Conservation (phyloP, 2,113 vertebrate species). For the Columba livia region DNA sequence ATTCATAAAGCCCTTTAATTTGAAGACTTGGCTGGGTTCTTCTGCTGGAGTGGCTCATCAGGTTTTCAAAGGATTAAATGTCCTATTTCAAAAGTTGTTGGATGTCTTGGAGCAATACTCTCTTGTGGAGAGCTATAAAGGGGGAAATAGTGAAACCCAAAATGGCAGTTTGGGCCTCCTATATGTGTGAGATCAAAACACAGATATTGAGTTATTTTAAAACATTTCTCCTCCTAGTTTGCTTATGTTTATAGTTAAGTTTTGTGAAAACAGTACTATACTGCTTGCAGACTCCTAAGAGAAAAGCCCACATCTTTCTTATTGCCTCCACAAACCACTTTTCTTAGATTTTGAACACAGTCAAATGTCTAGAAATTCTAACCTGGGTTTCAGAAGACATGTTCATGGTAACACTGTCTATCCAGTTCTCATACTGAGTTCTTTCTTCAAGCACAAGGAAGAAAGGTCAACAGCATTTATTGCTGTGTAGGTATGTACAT, state of each 20-base stretch:
- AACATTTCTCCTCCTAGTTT: not conserved
- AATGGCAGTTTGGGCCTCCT: not conserved
- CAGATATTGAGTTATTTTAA: not conserved
- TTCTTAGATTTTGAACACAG: not conserved
- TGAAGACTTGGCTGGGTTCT: not conserved
- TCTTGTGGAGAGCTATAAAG: not conserved
- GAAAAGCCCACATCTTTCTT: not conserved
- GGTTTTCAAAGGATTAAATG: not conserved
- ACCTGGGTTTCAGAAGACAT: not conserved
- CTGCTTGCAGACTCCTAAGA: not conserved
- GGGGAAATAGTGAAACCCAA: not conserved
- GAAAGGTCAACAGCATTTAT: not conserved
- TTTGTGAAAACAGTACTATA: not conserved
- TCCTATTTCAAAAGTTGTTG: not conserved
- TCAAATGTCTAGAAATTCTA: not conserved
- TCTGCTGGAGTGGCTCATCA: not conserved
- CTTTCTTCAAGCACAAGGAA: not conserved
- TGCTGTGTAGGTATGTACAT: not conserved
- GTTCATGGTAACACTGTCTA: not conserved
- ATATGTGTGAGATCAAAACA: not conserved
- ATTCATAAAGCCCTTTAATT: not conserved
- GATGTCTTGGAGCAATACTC: not conserved
- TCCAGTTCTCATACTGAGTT: not conserved
- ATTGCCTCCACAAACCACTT: not conserved
- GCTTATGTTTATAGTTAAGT: not conserved